Evolutionary conservation across 2,888 invertebrate genomes (phyloP).

Genomic region (Melanostoma scalare): DNA sequence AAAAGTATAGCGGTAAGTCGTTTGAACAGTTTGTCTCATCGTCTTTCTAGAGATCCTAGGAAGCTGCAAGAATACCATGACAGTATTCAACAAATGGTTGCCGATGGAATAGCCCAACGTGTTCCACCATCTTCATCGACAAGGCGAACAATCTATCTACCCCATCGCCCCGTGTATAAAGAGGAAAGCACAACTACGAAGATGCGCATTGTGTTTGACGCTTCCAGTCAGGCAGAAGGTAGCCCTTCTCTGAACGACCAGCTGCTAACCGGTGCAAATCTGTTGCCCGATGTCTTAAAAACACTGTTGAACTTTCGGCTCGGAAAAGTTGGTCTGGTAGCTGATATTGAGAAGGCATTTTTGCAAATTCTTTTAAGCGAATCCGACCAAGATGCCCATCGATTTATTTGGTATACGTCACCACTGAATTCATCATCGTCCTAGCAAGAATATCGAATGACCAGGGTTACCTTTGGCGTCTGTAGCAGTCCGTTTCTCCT

Average conservation of each 20-base stretch:
- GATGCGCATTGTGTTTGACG: constrained; percentile 38
- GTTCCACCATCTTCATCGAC: constrained; percentile 18
- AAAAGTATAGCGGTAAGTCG: constrained; percentile 14
- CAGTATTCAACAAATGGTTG: constrained; percentile 20
- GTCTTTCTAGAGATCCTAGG: constrained; percentile 25
- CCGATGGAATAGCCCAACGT: constrained; percentile 26
- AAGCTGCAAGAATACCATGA: constrained; percentile 20
- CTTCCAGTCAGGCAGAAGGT: constrained; percentile 25
- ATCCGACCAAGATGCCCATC: constrained; percentile 24
- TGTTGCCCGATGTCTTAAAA: constrained; percentile 38
- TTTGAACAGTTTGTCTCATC: constrained; percentile 15
- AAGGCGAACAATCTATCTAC: constrained; percentile 21
- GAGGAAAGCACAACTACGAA: constrained; percentile 30
- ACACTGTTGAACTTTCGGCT: constrained; percentile 32
- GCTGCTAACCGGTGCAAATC: constrained; percentile 33
- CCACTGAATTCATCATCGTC: background rate
- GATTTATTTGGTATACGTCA: constrained; percentile 23
- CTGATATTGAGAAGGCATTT: constrained; percentile 17
- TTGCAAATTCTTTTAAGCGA: constrained; percentile 10
- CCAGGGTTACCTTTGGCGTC: constrained; percentile 32
- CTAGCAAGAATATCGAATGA: constrained; percentile 32
- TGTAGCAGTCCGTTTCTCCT: constrained; percentile 19
- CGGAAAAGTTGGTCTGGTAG: constrained; percentile 11
- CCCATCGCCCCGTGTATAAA: constrained; percentile 30
- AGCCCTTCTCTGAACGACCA: constrained; percentile 17